Base-by-base conservation (phyloP, 1,140 invertebrate genomes). In the Venustaconcha ellipsiformis region DNA sequence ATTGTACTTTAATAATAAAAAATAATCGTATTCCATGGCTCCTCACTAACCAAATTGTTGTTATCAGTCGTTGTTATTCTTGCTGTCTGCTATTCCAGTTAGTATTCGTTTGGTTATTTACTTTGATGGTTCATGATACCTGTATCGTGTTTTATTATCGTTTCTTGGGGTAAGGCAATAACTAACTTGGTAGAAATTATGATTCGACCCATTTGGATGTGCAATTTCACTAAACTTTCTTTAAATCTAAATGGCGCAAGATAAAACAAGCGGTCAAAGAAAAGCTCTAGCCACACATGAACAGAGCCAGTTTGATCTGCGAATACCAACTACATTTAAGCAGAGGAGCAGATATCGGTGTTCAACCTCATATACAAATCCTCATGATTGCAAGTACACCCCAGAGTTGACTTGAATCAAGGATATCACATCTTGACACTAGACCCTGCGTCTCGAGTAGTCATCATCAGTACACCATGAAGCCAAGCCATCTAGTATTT, bases 231-330 rank as follows among this genome's bases (percentile, higher is more conserved):
- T 48, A 8, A 48, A 5, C 4, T 48, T 8, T 48, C 6, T 64
- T 62, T 72, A 18, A 48, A 64, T 57, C 71, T 37, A 26, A 62
- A 20, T 15, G 68, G 70, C 55, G 67, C 66, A 58, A 72, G 60
- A 67, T 78, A 63, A 55, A 20, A 15, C 11, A 62, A 60, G n/a
- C 18, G 70, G 5, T 14, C 59, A 17, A 72, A 65, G 70, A 70
- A n/a, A 55, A 72, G n/a, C 56, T 80, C 48, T 26, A 73, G 70
- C 67, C 78, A 62, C 73, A 80, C 23, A 80, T 80, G 74, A 76
- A 73, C 18, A 68, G 78, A 71, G 78, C 74, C 5, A 70, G 74
- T 63, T 65, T 76, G 18, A 76, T 66, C 55, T 79, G 37, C 67
- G 70, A 4, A 57, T 76, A 14, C 70, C 78, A 55, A 80, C 72